Evolutionary conservation across 2,888 invertebrate species (phyloP), one percentile per base, ranked within the genome.

Genomic region (Sphaerophoria rueppellii): DNA sequence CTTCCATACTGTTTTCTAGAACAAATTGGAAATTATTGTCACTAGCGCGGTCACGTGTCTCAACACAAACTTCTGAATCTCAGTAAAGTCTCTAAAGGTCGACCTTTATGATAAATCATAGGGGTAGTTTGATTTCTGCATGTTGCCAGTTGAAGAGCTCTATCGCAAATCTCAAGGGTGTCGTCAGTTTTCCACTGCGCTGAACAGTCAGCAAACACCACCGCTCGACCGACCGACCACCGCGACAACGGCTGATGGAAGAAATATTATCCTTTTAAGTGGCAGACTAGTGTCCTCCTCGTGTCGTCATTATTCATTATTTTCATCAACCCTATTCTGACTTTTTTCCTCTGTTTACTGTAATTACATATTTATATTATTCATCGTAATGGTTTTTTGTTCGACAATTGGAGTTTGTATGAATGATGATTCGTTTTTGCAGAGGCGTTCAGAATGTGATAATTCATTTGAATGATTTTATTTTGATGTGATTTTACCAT

Each of bases 341-440:
- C 24, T 40, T 9, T 63, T 74, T 78, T 78, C 35, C 35, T 60
- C 74, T 43, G 58, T 78, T 78, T 82, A 65, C 46, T 65, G 70
- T 70, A 78, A 74, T 78, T 82, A 54, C 70, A 78, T 78, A 82
- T 65, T 70, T 74, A 78, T 78, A 82, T 65, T 70, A 67, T 67
- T 52, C 24, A 40, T 73, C 65, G 65, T 78, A 74, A 71, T 71
- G 58, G 69, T 7, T 7, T 43, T 32, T 24, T 24, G 24, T 24
- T 37, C 50, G 43, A 58, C 70, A 82, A 74, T 78, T 73, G 63
- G 0, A 55, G 52, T 77, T 63, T 37, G 9, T 43, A 43, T 43
- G 40, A 40, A 43, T 9, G 43, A 58, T 46, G 61, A 63, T 69
- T 67, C 43, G 50, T 55, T 69, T 14, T n/a, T 50, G 11, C 6